These are phyloP conservation scores for Noctuana brunneofusca DNA, from an alignment of 2,888 invertebrate genomes.

Conservation along the genomic window DNA sequence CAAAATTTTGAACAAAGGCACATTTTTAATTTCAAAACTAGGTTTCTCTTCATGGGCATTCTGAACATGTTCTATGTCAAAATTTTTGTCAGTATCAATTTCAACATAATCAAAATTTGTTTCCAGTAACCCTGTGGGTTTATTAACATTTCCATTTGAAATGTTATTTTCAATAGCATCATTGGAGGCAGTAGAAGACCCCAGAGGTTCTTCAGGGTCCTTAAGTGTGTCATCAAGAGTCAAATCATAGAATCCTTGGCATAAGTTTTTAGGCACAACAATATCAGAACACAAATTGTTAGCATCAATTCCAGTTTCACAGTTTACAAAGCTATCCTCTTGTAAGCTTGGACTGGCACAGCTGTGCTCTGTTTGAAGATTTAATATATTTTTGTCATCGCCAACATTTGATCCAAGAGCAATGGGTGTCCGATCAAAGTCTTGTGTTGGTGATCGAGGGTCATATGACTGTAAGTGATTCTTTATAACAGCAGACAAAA, in stretches of 20 bases:
- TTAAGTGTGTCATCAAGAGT: conserved; percentile 66
- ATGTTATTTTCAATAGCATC: conserved; percentile 67
- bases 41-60: conserved; percentile 36
- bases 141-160: conserved; percentile 52
- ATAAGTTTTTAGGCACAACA: conserved; percentile 68
- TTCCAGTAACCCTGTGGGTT: conserved; percentile 78
- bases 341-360: conserved; percentile 56
- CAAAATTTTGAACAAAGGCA: conserved; percentile 58
- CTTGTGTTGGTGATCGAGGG: conserved; percentile 83
- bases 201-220: conserved; percentile 62
- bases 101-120: conserved; percentile 85
- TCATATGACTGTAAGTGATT: conserved; percentile 78
- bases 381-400: conserved; percentile 47
- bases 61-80: conserved; percentile 49
- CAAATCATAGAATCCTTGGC: conserved; percentile 63
- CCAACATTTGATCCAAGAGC: conserved; percentile 58
- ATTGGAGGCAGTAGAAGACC: conserved; percentile 71
- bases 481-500: conserved; percentile 74
- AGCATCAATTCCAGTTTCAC: conserved; percentile 55
- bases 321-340: conserved; percentile 47
- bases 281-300: conserved; percentile 56
- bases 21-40: conserved; percentile 43
- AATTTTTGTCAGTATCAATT: conserved; percentile 44
- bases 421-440: conserved; percentile 84
- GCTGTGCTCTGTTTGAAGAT: conserved; percentile 38